Base-by-base conservation (phyloP, 2,113 vertebrate genomes). In the Glareola pratincola region DNA sequence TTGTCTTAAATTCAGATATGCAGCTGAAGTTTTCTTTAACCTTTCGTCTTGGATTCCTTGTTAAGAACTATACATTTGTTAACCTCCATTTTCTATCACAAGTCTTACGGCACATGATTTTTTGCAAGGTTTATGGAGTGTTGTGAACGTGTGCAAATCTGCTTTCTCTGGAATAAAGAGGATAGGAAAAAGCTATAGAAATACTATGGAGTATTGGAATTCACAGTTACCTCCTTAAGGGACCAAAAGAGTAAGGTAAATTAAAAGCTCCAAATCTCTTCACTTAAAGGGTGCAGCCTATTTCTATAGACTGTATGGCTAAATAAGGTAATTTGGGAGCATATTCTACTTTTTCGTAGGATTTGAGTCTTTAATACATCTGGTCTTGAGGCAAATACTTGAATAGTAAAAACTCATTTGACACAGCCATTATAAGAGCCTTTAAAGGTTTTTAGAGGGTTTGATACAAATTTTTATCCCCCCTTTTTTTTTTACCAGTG, bases 361-460 rank as follows among this genome's bases (percentile, higher is more conserved):
- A 76, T 76, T 97, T 92, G 73, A 96, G 72, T 96, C 87, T 96
- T 95, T 88, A 95, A 68, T 73, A 82, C 53, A 54, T 69, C 87
- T 94, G 92, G 34, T 94, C 96, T 92, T 95, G 93, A 93, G 86
- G 92, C 80, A 93, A 88, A 92, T 95, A 95, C n/a, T 63, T 24
- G 36, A 67, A 62, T 8, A 92, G 18, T 69, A 75, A 75, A 76
- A 84, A 2, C 36, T 81, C 22, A 59, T 84, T 78, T 60, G 23
- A 23, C 19, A 4, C 4, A 13, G 17, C 20, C 15, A 20, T 85
- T 89, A 72, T n/a, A 94, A 71, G 30, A 90, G 19, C n/a, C 27
- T 85, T 57, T 82, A 63, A 78, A 87, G 32, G 7, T 54, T 90
- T 91, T 80, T 10, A 51, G 68, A 71, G 47, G 9, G 26, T 83